Evolutionary conservation across 2,888 invertebrate species (phyloP).

Genomic region (Oligia fasciuncula): DNA sequence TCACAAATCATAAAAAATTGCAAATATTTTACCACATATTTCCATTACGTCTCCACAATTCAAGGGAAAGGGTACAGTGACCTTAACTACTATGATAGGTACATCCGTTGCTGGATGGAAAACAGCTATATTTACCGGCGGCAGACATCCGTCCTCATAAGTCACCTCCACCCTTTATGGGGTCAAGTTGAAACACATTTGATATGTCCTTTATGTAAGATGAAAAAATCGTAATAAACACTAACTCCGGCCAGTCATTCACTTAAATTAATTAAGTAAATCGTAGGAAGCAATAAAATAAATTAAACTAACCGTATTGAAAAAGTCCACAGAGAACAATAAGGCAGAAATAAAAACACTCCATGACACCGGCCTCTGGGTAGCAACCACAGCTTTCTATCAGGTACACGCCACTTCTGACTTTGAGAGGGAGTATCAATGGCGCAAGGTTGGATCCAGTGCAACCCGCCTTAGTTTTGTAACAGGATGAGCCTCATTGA

Average conservation of each 20-base stretch:
- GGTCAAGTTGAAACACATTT: slow-evolving; percentile 1
- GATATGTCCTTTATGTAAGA: background rate
- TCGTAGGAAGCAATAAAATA: slow-evolving; percentile 41
- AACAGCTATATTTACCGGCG: background rate
- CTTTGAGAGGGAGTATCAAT: slow-evolving; percentile 49
- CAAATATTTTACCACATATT: slow-evolving; percentile 2
- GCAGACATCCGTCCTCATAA: background rate
- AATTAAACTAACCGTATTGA: slow-evolving; percentile 75
- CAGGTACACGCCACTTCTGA: slow-evolving; percentile 63
- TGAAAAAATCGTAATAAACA: background rate
- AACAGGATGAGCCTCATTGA: slow-evolving; percentile 74
- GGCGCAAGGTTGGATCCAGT: slow-evolving; percentile 59
- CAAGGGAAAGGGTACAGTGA: slow-evolving; percentile 21
- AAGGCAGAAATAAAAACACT: slow-evolving; percentile 57
- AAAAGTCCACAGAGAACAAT: slow-evolving; percentile 75
- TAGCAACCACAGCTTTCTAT: slow-evolving; percentile 60
- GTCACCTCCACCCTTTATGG: background rate
- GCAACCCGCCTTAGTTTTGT: slow-evolving; percentile 60
- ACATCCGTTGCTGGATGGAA: background rate
- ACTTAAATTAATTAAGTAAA: slow-evolving; percentile 33
- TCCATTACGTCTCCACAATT: slow-evolving; percentile 7
- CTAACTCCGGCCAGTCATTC: background rate
- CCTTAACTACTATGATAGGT: background rate
- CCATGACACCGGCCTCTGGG: slow-evolving; percentile 44
- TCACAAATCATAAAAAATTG: background rate